Evolutionary conservation across 2,113 vertebrate genomes (phyloP).

Genomic region (Sus scrofa): T2T-Sscrofa CM000812.6:209647501-209648000

Average conservation of each 20-base stretch:
- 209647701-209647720: not conserved
- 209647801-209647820: conserved; percentile 65
- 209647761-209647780: conserved; percentile 5
- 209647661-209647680: conserved; percentile 3
- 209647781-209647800: conserved; percentile 35
- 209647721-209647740: not conserved
- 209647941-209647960: conserved; percentile 21
- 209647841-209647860: conserved; percentile 76
- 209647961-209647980: conserved; percentile 35
- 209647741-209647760: conserved; percentile 30
- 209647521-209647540: not conserved
- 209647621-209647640: not conserved
- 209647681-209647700: not conserved
- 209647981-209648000: not conserved
- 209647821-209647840: conserved; percentile 62
- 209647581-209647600: not conserved
- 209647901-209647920: conserved; percentile 2
- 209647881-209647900: conserved; percentile 42
- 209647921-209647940: conserved; percentile 52
- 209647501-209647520: not conserved
- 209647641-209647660: not conserved
- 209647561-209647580: not conserved
- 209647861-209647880: conserved; percentile 60
- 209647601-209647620: conserved; percentile 46
- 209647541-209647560: conserved; percentile 8